A percentile compares a stretch with the other conserved stretches of the same genome.
Evolutionary conservation across 2,797 vertebrate species (phyloP).

Genomic region (Synaphobranchus kaupii): DNA sequence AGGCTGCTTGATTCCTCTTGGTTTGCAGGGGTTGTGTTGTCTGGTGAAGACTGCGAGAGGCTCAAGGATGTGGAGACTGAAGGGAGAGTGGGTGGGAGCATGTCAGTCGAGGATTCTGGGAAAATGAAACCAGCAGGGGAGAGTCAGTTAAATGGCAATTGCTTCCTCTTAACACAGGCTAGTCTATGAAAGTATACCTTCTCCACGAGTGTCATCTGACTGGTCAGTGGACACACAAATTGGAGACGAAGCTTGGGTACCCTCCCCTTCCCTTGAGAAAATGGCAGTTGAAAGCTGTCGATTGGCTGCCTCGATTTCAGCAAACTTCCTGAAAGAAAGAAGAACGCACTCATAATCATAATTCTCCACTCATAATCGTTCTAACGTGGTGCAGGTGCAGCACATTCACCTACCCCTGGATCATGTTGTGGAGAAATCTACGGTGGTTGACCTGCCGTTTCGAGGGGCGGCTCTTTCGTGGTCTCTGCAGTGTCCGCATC

Average conservation of each 20-base stretch:
- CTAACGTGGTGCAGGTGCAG: not conserved
- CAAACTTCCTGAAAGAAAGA: slow-evolving; percentile 73
- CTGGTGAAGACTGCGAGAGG: slow-evolving; percentile 30
- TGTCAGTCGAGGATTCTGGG: slow-evolving; percentile 6
- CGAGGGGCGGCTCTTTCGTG: slow-evolving; percentile 70
- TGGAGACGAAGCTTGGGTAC: slow-evolving; percentile 35
- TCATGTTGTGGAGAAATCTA: slow-evolving; percentile 88
- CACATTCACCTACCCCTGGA: slow-evolving; percentile 74
- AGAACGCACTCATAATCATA: not conserved
- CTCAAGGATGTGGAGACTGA: slow-evolving; percentile 33
- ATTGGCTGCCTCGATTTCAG: slow-evolving; percentile 81
- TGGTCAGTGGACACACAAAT: slow-evolving; percentile 38
- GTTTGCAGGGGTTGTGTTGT: slow-evolving; percentile 40
- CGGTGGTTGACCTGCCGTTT: slow-evolving; percentile 88
- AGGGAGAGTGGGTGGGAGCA: not conserved
- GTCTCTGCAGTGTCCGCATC: slow-evolving; percentile 82
- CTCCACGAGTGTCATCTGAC: slow-evolving; percentile 32
- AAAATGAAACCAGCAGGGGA: slow-evolving; percentile 6
- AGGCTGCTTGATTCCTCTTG: slow-evolving; percentile 39
- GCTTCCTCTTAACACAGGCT: not conserved
- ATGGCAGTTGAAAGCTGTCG: slow-evolving; percentile 69
- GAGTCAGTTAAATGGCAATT: not conserved
- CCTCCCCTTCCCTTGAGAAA: slow-evolving; percentile 57
- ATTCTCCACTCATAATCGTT: not conserved
- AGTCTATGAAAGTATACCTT: slow-evolving; percentile 27